Conservation (phyloP, 2,113 vertebrate genomes). For the Seriola quinqueradiata region DNA sequence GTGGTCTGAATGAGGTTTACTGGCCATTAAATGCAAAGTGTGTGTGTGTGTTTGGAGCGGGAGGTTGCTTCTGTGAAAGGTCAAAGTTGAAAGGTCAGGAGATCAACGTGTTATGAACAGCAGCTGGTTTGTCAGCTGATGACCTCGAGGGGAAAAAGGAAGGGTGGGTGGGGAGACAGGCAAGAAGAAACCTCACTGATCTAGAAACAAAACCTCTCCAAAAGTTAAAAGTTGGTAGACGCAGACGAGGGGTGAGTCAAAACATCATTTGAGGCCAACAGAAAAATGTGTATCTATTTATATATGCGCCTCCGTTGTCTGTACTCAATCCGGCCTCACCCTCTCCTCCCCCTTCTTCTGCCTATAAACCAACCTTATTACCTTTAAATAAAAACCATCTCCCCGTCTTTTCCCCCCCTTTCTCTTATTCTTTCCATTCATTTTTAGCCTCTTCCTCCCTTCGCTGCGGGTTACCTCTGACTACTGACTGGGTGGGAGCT, state of each 20-base stretch:
- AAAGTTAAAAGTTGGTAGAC: slow-evolving; percentile 18
- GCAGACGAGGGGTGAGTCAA: slow-evolving; percentile 15
- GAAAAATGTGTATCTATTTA: slow-evolving; percentile 50
- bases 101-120: slow-evolving; percentile 64
- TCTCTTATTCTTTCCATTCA: slow-evolving; percentile 50
- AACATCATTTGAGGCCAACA: slow-evolving; percentile 14
- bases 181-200: neutral
- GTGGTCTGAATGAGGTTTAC: slow-evolving; percentile 39
- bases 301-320: slow-evolving; percentile 40
- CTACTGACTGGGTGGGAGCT: slow-evolving; percentile 67
- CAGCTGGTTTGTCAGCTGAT: slow-evolving; percentile 71
- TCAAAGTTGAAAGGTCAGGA: slow-evolving; percentile 74
- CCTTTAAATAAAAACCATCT: slow-evolving; percentile 67
- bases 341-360: slow-evolving; percentile 29
- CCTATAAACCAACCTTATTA: slow-evolving; percentile 65
- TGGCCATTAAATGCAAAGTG: slow-evolving; percentile 34
- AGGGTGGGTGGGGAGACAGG: neutral
- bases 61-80: slow-evolving; percentile 31
- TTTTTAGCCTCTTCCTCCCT: slow-evolving; percentile 56
- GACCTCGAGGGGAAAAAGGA: slow-evolving; percentile 12
- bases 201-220: slow-evolving; percentile 20
- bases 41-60: neutral
- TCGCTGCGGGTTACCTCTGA: slow-evolving; percentile 61
- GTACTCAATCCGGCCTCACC: slow-evolving; percentile 47
- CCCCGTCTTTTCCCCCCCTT: neutral